Evolutionary conservation across 1,140 invertebrate genomes (phyloP), one percentile per base, ranked within the genome.

Genomic region (Ditylenchus dipsaci): DNA sequence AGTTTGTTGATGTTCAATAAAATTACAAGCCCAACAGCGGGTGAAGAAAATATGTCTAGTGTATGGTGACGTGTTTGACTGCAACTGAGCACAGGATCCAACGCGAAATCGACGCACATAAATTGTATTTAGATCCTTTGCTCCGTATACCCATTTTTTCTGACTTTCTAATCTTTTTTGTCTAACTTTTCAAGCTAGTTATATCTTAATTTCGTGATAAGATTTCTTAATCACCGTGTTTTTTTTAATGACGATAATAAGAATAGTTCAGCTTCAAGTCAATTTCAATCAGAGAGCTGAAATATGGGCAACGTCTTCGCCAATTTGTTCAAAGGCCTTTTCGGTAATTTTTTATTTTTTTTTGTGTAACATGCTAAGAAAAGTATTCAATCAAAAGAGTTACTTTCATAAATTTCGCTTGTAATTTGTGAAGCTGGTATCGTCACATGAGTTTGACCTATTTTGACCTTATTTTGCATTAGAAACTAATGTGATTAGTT

Each of bases 251-350:
- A 33, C 21, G 13, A 45, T 43, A n/a, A 68, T 42, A 47, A 23
- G 7, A 63, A 23, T 53, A 38, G 3, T 17, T 53, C 21, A 27
- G 27, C 53, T 65, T 26, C 49, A 53, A 15, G 23, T 21, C 23
- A 53, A 53, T 21, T 21, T 53, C n/a, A 53, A 53, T 53, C 23
- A 15, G n/a, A 7, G 3, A 19, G 49, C 49, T 21, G 29, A 65
- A 84, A 30, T 43, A 88, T 88, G 87, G 87, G 87, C 57, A 87
- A 87, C 77, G 83, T 87, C 38, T 88, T 87, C 76, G 89, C 89
- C 81, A 87, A 87, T 85, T 79, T 88, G 56, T 88, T 88, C 78
- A 94, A 94, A 89, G 91, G 92, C 87, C 90, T 95, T 74, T 95
- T 95, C 87, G 93, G 33, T 38, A 38, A 38, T 38, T 38, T 5